Evolutionary conservation across 2,888 invertebrate species (phyloP).

Genomic region (Amphipyra berbera): DNA sequence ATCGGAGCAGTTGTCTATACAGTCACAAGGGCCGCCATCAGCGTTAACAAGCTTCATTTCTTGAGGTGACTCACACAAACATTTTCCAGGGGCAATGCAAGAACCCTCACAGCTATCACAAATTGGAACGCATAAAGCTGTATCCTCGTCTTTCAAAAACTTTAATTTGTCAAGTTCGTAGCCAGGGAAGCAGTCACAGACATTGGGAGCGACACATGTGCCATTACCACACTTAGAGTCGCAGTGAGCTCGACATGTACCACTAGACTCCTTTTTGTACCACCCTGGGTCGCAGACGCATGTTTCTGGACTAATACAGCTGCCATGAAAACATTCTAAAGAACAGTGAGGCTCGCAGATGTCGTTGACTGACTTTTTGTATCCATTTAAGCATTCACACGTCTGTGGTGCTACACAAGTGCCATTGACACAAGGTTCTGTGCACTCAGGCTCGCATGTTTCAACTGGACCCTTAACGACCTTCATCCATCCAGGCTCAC

Average conservation of each 20-base stretch:
- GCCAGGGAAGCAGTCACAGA: constrained; percentile 59
- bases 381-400: constrained; percentile 60
- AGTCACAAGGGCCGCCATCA: constrained; percentile 47
- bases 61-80: constrained; percentile 46
- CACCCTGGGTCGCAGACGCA: constrained; percentile 60
- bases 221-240: constrained; percentile 60
- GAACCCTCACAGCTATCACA: constrained; percentile 55
- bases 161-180: constrained; percentile 32
- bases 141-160: not conserved
- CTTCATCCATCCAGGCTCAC: constrained; percentile 47
- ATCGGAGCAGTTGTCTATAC: constrained; percentile 36
- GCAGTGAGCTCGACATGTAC: constrained; percentile 57
- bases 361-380: constrained; percentile 16
- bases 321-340: constrained; percentile 54
- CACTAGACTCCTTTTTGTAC: constrained; percentile 47
- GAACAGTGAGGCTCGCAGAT: constrained; percentile 56
- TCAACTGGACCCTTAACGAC: constrained; percentile 21
- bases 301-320: constrained; percentile 54
- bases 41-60: constrained; percentile 19
- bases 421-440: constrained; percentile 55
- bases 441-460: constrained; percentile 60
- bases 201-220: constrained; percentile 59
- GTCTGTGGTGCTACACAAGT: constrained; percentile 61
- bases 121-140: constrained; percentile 43
- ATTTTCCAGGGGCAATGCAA: constrained; percentile 51